These are phyloP conservation scores for Danaus chrysippus DNA, from an alignment of 2,888 invertebrate species.

Conservation along the genomic window DNA sequence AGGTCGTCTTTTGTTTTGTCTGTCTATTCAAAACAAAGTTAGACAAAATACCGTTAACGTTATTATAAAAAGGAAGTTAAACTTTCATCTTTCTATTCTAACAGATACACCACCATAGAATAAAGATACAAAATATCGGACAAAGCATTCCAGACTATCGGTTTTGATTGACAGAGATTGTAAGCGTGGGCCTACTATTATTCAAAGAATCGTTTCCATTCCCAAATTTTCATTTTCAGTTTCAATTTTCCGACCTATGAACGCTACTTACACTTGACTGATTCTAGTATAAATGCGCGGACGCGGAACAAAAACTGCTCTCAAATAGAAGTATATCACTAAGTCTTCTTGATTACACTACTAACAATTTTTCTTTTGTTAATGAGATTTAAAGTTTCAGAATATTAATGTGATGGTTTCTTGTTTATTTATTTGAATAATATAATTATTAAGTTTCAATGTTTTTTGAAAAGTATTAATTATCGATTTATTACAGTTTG, in stretches of 20 bases:
- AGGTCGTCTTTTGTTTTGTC: no score
- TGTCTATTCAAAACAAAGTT: no score
- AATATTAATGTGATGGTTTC: no score
- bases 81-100: neutral
- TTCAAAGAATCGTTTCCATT: conserved; percentile 21
- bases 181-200: conserved; percentile 14
- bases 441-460: no score
- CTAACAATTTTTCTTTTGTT: conserved; percentile 10
- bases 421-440: no score
- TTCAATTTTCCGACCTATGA: conserved; percentile 31
- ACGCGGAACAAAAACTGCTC: conserved; percentile 27
- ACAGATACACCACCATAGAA: neutral
- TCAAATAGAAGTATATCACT: conserved; percentile 19
- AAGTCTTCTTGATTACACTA: conserved; percentile 19
- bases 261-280: conserved; percentile 31
- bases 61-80: no score
- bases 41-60: no score
- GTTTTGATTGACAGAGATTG: conserved; percentile 1
- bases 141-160: neutral
- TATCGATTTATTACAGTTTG: no score
- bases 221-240: conserved; percentile 33
- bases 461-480: no score
- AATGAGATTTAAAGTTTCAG: no score
- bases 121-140: neutral
- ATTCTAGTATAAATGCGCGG: conserved; percentile 25